Evolutionary conservation across 2,888 invertebrate genomes (phyloP).

Genomic region (Lepidonotus clava): DNA sequence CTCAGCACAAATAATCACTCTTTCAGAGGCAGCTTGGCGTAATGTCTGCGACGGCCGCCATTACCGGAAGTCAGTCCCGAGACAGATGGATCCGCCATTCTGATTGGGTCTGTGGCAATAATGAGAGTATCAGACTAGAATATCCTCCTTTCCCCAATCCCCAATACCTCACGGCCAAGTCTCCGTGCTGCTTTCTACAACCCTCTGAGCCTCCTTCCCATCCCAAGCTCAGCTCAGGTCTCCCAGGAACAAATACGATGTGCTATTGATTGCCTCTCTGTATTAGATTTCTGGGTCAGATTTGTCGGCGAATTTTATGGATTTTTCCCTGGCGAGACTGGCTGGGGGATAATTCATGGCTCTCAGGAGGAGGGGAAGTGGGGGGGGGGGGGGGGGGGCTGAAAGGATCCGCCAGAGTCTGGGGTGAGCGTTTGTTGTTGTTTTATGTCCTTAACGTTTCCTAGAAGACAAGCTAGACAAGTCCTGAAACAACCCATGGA

Average conservation of each 20-base stretch:
- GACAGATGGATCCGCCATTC: too few species aligned
- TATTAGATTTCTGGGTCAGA: not conserved
- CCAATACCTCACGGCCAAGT: too few species aligned
- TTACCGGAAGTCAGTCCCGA: too few species aligned
- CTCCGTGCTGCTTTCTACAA: too few species aligned
- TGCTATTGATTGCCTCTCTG: not conserved
- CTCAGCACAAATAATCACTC: too few species aligned
- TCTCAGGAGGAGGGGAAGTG: not conserved
- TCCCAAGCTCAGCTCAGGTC: not conserved
- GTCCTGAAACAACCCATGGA: not conserved
- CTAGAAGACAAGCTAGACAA: not conserved
- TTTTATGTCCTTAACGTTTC: slow-evolving; percentile 11
- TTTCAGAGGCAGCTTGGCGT: too few species aligned
- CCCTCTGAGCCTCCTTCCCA: not conserved
- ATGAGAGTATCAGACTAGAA: too few species aligned
- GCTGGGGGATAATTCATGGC: not conserved
- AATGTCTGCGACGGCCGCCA: too few species aligned
- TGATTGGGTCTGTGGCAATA: too few species aligned
- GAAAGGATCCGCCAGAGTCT: not conserved
- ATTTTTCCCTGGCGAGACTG: slow-evolving; percentile 2
- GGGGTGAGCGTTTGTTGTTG: not conserved
- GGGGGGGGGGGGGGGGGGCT: not conserved
- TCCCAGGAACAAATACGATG: not conserved
- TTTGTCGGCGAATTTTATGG: not conserved
- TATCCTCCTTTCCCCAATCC: too few species aligned